A percentile compares a stretch with the other conserved stretches of the same genome.
Conservation (phyloP, 2,797 vertebrate species). For the Bryconaethiops microstoma region DNA sequence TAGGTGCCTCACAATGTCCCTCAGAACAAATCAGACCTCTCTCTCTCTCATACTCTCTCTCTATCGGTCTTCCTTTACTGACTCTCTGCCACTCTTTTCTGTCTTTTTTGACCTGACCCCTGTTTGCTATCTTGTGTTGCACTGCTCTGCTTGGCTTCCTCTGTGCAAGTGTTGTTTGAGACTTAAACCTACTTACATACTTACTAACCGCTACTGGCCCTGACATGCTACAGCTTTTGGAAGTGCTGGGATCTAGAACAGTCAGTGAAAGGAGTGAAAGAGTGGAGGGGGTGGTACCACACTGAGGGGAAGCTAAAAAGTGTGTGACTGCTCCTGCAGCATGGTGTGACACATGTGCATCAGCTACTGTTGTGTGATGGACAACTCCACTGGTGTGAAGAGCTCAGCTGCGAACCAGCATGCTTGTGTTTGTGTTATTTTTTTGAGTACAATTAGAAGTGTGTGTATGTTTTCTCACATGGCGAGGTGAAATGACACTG, state of each 20-base stretch:
- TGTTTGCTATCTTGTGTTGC: conserved; percentile 78
- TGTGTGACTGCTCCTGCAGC: conserved; percentile 33
- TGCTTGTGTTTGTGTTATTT: conserved; percentile 41
- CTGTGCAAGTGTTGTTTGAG: conserved; percentile 69
- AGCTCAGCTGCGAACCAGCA: conserved; percentile 21
- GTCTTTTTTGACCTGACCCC: conserved; percentile 59
- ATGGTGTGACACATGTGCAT: conserved; percentile 39
- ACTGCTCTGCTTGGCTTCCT: conserved; percentile 92
- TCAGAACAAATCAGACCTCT: conserved; percentile 55
- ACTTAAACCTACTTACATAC: conserved; percentile 42
- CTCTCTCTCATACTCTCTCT: conserved; percentile 56
- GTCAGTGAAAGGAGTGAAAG: conserved; percentile 34
- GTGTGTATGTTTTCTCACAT: conserved; percentile 17
- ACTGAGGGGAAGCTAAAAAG: conserved; percentile 12
- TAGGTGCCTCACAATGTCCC: conserved; percentile 76
- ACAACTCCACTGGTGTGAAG: conserved; percentile 19
- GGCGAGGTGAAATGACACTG: neutral
- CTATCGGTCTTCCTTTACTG: conserved; percentile 67
- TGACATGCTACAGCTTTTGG: conserved; percentile 28
- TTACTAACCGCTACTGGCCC: conserved; percentile 47
- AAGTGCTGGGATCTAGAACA: conserved; percentile 25
- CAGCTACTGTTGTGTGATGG: conserved; percentile 31
- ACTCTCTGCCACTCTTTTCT: conserved; percentile 55
- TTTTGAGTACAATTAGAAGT: neutral
- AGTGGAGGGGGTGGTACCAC: conserved; percentile 1